These are phyloP conservation scores for Spilosoma lubricipeda DNA, from an alignment of 2,888 invertebrate genomes.

Conservation along the genomic window DNA sequence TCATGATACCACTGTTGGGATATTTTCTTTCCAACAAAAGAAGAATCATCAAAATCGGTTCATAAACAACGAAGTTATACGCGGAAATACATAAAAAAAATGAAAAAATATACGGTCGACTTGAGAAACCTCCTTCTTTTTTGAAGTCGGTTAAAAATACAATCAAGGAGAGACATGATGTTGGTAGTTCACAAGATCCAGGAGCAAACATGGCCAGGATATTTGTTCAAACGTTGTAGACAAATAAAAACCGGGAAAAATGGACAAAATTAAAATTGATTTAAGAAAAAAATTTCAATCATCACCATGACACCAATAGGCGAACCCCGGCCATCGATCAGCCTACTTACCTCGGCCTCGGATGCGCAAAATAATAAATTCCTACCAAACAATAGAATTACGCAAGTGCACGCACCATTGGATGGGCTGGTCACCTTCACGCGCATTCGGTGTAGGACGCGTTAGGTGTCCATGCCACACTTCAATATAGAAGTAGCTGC, in stretches of 20 bases:
- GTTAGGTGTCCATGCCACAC: conserved; percentile 1
- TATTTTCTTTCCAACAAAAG: too few species aligned
- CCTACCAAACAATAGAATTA: conserved; percentile 62
- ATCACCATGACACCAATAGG: conserved; percentile 29
- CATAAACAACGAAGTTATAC: too few species aligned
- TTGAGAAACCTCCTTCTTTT: too few species aligned
- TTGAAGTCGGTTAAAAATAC: too few species aligned
- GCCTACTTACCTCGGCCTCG: conserved; percentile 54
- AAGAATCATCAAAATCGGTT: too few species aligned
- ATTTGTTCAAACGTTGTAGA: background rate
- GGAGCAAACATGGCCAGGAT: background rate
- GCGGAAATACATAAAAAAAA: too few species aligned
- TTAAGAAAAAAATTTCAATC: conserved; percentile 1
- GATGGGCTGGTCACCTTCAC: conserved; percentile 64
- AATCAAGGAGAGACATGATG: conserved; percentile 20
- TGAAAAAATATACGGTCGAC: too few species aligned
- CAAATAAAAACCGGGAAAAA: background rate
- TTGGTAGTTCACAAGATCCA: conserved; percentile 7
- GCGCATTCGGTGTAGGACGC: conserved; percentile 60
- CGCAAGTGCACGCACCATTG: conserved; percentile 61
- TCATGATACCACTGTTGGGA: too few species aligned
- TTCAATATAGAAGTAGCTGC: background rate
- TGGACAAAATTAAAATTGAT: background rate
- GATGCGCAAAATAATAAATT: conserved; percentile 59
- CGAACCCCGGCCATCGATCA: conserved; percentile 32